Conservation (phyloP, 2,888 invertebrate genomes). For the Halictus ligatus region DNA sequence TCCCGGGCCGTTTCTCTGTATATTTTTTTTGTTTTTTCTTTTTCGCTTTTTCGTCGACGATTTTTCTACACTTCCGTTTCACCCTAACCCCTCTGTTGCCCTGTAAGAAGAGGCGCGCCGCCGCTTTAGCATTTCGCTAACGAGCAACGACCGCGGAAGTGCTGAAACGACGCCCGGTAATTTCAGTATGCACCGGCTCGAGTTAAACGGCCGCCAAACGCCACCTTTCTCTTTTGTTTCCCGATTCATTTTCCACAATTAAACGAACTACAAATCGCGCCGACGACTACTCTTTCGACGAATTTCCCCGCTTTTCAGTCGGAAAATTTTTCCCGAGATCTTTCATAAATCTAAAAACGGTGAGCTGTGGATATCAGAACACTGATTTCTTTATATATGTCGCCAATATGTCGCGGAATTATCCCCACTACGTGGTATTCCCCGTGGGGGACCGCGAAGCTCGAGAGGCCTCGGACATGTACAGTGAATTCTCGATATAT, state of each 20-base stretch:
- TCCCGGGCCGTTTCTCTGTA: neutral
- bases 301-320: neutral
- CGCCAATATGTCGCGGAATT: too few species aligned
- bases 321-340: neutral
- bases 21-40: neutral
- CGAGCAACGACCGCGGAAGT: conserved; percentile 55
- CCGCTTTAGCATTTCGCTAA: conserved; percentile 45
- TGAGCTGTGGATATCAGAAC: too few species aligned
- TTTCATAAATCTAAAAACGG: too few species aligned
- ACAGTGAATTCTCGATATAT: too few species aligned
- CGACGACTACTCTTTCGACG: neutral
- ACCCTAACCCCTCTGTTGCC: conserved; percentile 11
- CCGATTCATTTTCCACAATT: conserved; percentile 19
- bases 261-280: neutral
- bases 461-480: too few species aligned
- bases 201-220: conserved; percentile 13
- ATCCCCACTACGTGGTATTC: too few species aligned
- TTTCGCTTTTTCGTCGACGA: neutral
- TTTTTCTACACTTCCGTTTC: conserved; percentile 26
- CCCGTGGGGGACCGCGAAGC: too few species aligned
- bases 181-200: conserved; percentile 33
- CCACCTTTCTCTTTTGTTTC: neutral
- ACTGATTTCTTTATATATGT: too few species aligned
- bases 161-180: conserved; percentile 41
- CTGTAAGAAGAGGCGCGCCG: conserved; percentile 17